A percentile compares a stretch with the other conserved stretches of the same genome.
These are phyloP conservation scores for Netelia virgata DNA, from an alignment of 2,888 invertebrate species.

Conservation along the genomic window DNA sequence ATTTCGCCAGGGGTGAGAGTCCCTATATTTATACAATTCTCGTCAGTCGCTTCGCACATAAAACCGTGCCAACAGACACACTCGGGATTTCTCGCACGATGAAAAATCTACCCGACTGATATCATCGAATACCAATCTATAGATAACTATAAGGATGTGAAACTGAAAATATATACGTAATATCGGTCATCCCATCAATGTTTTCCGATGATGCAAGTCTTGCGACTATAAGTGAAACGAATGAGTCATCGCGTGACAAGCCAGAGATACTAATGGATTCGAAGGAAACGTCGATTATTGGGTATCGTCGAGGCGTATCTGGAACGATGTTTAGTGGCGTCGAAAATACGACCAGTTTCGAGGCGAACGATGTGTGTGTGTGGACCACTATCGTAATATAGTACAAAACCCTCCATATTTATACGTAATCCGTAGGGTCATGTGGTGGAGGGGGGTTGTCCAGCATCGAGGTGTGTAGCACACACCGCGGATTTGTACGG, in stretches of 20 bases:
- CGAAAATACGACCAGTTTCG: constrained; percentile 31
- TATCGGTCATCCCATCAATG: neutral
- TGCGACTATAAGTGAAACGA: constrained; percentile 16
- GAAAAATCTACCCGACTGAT: constrained; percentile 18
- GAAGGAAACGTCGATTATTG: constrained; percentile 39
- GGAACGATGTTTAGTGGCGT: neutral
- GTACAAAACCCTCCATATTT: constrained; percentile 63
- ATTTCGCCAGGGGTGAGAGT: constrained; percentile 17
- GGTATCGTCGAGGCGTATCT: constrained; percentile 35
- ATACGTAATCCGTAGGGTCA: constrained; percentile 67
- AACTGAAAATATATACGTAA: neutral
- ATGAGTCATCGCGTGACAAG: neutral
- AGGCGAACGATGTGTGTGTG: constrained; percentile 15
- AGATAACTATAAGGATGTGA: neutral
- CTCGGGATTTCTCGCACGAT: constrained; percentile 7
- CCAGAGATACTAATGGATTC: constrained; percentile 11
- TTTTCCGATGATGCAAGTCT: constrained; percentile 20
- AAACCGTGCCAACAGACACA: constrained; percentile 26
- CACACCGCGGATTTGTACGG: constrained; percentile 66
- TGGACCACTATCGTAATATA: constrained; percentile 37
- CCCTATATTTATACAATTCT: neutral
- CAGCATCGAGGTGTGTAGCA: constrained; percentile 35
- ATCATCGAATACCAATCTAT: neutral
- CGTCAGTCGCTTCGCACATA: neutral
- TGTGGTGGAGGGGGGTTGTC: constrained; percentile 8